phyloP scores from a whole-genome alignment of 2,113 vertebrate genomes.

The Sylvia atricapilla region DNA sequence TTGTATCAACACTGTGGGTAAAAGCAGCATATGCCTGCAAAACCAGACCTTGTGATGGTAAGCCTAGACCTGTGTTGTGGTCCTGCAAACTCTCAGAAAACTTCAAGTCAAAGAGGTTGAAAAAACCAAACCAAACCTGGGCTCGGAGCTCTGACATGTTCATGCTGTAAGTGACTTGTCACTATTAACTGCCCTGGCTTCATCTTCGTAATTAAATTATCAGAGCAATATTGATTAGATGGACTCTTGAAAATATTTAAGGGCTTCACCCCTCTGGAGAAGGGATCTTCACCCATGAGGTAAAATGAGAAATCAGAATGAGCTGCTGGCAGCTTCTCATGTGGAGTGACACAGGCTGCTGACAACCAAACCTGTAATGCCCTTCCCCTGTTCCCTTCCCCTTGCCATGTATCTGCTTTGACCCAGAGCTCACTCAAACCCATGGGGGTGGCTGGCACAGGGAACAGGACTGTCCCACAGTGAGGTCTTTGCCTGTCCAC shows the following conservation, averaged over 20 bases:
- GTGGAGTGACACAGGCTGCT: neutral
- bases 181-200: neutral
- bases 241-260: neutral
- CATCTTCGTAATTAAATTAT: neutral
- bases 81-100: neutral
- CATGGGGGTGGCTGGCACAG: fast-evolving
- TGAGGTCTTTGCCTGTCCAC: neutral
- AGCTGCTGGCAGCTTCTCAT: neutral
- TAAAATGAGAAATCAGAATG: neutral
- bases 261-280: neutral
- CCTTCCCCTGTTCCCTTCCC: neutral
- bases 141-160: neutral
- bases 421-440: neutral
- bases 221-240: neutral
- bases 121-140: neutral
- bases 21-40: neutral
- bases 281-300: neutral
- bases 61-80: neutral
- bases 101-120: neutral
- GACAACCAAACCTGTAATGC: fast-evolving
- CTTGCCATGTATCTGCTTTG: neutral
- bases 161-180: neutral
- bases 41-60: neutral
- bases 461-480: neutral
- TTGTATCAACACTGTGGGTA: neutral